Conservation (phyloP, 2,113 vertebrate species). For the Halcyon malimbica region DNA sequence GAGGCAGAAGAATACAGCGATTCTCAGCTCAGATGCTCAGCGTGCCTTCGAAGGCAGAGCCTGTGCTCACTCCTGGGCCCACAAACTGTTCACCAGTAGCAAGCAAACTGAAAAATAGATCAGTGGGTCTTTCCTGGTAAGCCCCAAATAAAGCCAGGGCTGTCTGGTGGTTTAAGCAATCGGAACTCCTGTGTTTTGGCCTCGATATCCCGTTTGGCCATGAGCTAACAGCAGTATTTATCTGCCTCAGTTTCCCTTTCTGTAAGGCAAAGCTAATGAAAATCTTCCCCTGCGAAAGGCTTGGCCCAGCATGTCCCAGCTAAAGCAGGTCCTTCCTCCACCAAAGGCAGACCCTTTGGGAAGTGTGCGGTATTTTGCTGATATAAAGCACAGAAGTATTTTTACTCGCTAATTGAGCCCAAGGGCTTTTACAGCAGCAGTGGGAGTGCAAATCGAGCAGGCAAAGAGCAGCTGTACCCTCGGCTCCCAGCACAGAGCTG, state of each 20-base stretch:
- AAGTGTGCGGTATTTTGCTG: rapidly evolving
- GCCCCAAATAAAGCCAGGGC: background rate
- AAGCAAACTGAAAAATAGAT: background rate
- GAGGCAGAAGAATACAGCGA: background rate
- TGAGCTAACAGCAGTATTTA: background rate
- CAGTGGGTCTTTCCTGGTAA: background rate
- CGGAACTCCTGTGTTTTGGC: background rate
- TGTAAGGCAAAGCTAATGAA: background rate
- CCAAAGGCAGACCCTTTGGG: background rate
- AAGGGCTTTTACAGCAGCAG: background rate
- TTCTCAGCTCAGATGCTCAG: background rate
- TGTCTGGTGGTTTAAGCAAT: background rate
- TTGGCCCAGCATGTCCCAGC: background rate
- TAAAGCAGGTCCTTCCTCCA: background rate
- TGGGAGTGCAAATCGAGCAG: background rate
- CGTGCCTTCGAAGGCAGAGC: background rate
- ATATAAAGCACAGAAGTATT: background rate
- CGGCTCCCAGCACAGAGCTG: background rate
- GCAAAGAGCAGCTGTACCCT: background rate
- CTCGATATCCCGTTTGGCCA: background rate
- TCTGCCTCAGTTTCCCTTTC: background rate
- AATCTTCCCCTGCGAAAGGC: background rate
- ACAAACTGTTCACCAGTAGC: background rate
- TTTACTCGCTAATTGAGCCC: background rate
- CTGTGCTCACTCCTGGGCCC: background rate